Base-by-base conservation (phyloP, 1,140 invertebrate genomes). In the Dermatophagoides farinae region DNA sequence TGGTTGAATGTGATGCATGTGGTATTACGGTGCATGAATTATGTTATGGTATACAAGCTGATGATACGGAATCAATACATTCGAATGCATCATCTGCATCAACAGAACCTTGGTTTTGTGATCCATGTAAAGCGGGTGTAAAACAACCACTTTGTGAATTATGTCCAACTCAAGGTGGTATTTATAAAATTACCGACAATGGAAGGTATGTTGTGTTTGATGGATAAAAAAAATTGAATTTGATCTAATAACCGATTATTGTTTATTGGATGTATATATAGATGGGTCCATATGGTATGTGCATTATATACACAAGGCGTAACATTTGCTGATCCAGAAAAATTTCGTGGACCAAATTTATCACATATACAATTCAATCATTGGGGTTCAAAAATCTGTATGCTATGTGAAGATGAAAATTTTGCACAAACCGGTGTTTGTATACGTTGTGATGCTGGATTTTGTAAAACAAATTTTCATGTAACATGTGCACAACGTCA, bases 41-140 rank as follows among this genome's bases (percentile, higher is more conserved):
- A 69, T 96, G 90, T 71, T 96, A 95, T 75, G 90, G 89, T 20
- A 84, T 95, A 37, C 87, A 85, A 64, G 39, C 51, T 22, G 62
- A 61, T 41, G 92, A 96, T 68, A 82, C 82, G 43, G 83, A 84
- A 37, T 92, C 88, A 74, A 80, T 89, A 61, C 84, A 84, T 6
- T 89, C 86, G 68, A 86, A 85, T 18, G 83, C 85, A 59, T 95
- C 89, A 9, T 83, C 88, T 0, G 86, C 85, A 50, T 88, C 88
- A 40, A 96, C 90, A 1, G 90, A 92, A 66, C 91, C 91, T 0
- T 97, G 92, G 92, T 97, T 97, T 73, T 97, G 91, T 76, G 91
- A 97, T 73, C 85, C 89, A 14, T 97, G 92, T 67, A 88, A 87
- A 68, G 88, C 88, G 41, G 87, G 87, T 1, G 78, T 86, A 6